Percentiles rank a stretch among this genome's conserved stretches.
Evolutionary conservation across 2,888 invertebrate genomes (phyloP).

Genomic region (Hedychridium roseum): DNA sequence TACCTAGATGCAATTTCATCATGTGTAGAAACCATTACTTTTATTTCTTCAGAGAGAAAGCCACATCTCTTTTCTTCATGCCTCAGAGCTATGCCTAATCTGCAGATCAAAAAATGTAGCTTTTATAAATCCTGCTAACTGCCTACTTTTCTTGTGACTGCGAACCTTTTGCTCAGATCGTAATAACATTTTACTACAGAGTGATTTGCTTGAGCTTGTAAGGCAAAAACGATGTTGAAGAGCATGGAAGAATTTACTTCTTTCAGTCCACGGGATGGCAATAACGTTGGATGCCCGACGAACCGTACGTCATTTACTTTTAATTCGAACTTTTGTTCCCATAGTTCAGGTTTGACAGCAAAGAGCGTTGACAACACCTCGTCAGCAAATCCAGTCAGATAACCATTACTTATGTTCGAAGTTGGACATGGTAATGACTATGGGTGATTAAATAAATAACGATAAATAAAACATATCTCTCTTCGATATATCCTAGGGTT

Average conservation of each 20-base stretch:
- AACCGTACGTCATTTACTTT: conserved; percentile 96
- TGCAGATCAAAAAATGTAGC: too few species aligned
- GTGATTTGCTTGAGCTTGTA: conserved; percentile 89
- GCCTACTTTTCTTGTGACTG: neutral
- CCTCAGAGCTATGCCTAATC: conserved; percentile 84
- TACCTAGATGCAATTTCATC: conserved; percentile 69
- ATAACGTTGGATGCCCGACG: conserved; percentile 90
- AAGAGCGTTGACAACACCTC: conserved; percentile 88
- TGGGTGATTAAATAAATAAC: conserved; percentile 11
- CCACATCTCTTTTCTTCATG: conserved; percentile 92
- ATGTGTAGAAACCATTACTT: conserved; percentile 78
- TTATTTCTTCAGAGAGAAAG: conserved; percentile 88
- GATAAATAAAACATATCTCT: neutral
- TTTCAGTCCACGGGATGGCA: conserved; percentile 74
- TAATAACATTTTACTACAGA: conserved; percentile 94
- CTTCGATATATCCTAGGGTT: neutral
- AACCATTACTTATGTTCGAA: conserved; percentile 64
- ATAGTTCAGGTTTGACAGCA: conserved; percentile 89
- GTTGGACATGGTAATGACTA: conserved; percentile 53
- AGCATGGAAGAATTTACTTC: conserved; percentile 78
- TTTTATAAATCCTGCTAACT: neutral
- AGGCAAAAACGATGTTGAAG: conserved; percentile 89
- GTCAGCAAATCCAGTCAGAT: conserved; percentile 80
- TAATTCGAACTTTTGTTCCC: conserved; percentile 90
- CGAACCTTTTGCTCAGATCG: conserved; percentile 81